phyloP scores from a whole-genome alignment of 2,113 vertebrate species.

The Leptosomus discolor region DNA sequence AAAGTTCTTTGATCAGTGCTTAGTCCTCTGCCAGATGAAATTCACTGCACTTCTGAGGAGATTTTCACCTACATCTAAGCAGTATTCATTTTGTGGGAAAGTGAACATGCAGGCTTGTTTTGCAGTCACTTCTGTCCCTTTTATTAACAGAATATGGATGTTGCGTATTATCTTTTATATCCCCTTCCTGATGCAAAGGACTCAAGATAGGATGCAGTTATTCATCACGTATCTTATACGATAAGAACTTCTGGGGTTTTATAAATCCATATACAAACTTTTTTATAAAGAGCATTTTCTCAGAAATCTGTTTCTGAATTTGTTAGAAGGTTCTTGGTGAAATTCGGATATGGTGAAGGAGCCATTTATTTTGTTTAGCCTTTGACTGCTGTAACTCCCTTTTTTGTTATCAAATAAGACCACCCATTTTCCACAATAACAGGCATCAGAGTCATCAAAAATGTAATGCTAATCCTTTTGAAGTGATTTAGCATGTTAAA shows the following conservation, averaged over 20 bases:
- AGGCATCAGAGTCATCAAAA: background rate
- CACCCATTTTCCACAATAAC: background rate
- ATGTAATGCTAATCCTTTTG: background rate
- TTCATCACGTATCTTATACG: background rate
- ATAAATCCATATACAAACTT: background rate
- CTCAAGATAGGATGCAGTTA: background rate
- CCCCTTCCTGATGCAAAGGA: background rate
- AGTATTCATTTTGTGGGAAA: background rate
- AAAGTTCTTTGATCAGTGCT: background rate
- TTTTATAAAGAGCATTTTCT: background rate
- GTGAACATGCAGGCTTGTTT: background rate
- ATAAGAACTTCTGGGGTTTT: background rate
- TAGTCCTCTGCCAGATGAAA: background rate
- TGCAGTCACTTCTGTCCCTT: background rate
- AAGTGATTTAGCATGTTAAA: background rate
- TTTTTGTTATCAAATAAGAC: background rate
- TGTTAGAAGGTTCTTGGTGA: background rate
- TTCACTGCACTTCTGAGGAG: background rate
- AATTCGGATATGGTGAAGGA: rapidly evolving
- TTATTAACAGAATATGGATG: background rate
- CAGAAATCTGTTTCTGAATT: background rate
- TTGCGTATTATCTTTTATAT: background rate
- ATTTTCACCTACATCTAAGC: background rate
- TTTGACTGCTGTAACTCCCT: background rate
- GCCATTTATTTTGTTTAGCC: background rate